Evolutionary conservation across 2,888 invertebrate species (phyloP).

Genomic region (Chrysina gloriosa): DNA sequence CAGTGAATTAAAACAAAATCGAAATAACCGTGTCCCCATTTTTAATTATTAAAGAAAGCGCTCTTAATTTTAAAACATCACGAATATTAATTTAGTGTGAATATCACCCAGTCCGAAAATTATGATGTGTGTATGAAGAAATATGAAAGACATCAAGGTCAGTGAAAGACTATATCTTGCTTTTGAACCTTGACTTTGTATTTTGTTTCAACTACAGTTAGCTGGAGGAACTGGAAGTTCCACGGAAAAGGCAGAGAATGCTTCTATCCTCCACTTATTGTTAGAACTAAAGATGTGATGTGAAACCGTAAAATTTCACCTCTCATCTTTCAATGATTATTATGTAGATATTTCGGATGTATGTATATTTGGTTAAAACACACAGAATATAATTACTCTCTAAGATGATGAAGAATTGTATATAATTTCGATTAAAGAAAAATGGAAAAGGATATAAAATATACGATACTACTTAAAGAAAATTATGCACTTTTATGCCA

Average conservation of each 20-base stretch:
- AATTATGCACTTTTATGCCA: conserved; percentile 66
- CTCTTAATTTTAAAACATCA: conserved; percentile 17
- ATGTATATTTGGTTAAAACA: conserved; percentile 59
- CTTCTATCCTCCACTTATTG: too few relatives aligned
- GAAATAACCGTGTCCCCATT: not conserved
- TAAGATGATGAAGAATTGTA: conserved; percentile 40
- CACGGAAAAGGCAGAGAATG: conserved; percentile 45
- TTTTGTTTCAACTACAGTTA: conserved; percentile 44
- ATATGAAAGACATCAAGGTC: conserved; percentile 51
- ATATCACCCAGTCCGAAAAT: conserved; percentile 46
- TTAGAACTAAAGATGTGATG: conserved; percentile 36
- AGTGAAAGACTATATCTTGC: conserved; percentile 54
- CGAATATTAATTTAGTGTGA: conserved; percentile 40
- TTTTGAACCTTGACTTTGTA: conserved; percentile 41
- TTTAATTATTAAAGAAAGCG: not conserved
- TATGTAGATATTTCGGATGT: conserved; percentile 62
- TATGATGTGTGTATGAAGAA: conserved; percentile 40
- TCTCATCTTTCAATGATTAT: conserved; percentile 18
- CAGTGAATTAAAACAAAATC: conserved; percentile 47
- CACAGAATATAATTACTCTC: conserved; percentile 36
- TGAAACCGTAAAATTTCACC: conserved; percentile 30
- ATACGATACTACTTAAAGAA: conserved; percentile 64
- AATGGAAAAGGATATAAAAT: conserved; percentile 64
- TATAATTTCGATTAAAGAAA: conserved; percentile 42
- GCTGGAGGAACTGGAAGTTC: conserved; percentile 48